Conservation (phyloP, 2,113 vertebrate genomes). For the Oophaga pumilio region DNA sequence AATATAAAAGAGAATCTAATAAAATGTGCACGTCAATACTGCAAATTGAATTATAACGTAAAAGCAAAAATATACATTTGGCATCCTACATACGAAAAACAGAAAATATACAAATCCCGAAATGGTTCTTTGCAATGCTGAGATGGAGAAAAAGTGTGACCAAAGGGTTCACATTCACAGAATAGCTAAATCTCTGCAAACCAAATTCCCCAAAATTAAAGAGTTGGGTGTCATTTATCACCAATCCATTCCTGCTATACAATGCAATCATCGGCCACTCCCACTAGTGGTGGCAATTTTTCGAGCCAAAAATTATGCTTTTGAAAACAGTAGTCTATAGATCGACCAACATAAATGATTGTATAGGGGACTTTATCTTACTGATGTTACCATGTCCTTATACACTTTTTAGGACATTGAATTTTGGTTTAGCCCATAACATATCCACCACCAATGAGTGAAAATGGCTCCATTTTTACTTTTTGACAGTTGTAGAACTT, state of each 20-base stretch:
- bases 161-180: neutral
- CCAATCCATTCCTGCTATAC: neutral
- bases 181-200: neutral
- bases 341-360: neutral
- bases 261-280: neutral
- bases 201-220: neutral
- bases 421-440: neutral
- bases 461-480: neutral
- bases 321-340: neutral
- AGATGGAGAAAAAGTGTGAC: constrained; percentile 16
- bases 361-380: neutral
- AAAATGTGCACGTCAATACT: constrained; percentile 49
- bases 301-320: neutral
- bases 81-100: constrained; percentile 51
- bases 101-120: constrained; percentile 35
- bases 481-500: constrained; percentile 12
- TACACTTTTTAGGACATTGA: neutral
- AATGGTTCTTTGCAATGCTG: constrained; percentile 1
- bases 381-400: too few relatives aligned
- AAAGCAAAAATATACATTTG: constrained; percentile 57
- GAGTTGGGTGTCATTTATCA: neutral
- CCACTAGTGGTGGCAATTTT: neutral
- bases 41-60: constrained; percentile 48
- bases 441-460: neutral
- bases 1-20: constrained; percentile 53